Evolutionary conservation across 2,797 vertebrate species (phyloP), one percentile per base, ranked within the genome.

Genomic region (Kryptopterus vitreolus): DNA sequence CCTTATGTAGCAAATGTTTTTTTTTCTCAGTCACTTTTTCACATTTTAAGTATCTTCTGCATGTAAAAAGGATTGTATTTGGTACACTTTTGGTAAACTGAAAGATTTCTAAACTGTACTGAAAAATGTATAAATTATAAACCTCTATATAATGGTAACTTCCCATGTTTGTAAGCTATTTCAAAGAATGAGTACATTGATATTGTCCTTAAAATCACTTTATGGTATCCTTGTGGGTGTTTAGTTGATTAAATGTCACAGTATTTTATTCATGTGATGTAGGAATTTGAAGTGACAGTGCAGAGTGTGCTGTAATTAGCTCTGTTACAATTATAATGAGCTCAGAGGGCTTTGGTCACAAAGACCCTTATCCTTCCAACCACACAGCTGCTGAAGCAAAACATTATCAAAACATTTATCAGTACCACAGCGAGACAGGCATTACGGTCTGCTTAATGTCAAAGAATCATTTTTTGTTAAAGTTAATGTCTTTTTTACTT

Each of bases 251-350:
- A 83, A 88, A 85, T 88, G 82, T 84, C 85, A 84, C 65, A 84
- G 83, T 88, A 84, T 87, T 83, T 87, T 84, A 87, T 88, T 88
- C 66, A 88, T 85, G 81, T 74, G 83, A 72, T 82, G 76, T 62
- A 79, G 79, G 70, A 75, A 79, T 79, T 63, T 78, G 62, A 81
- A 77, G 68, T 78, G 79, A 78, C 80, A 24, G n/a, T 10, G 15
- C 13, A 68, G 43, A 3, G 6, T 68, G 65, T 48, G 18, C n/a
- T 48, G 38, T 26, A 68, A 48, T 68, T 68, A 68, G n/a, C n/a
- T 68, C 15, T 68, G 65, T 48, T 46, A 48, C 65, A 46, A 13
- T 9, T 48, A n/a, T 48, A 48, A 68, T 48, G 38, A 13, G n/a
- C 65, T 48, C 46, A 43, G 65, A 68, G 38, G 48, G 43, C 38